Evolutionary conservation across 2,797 vertebrate genomes (phyloP).

Genomic region (Cynodonichthys magdalenae): DNA sequence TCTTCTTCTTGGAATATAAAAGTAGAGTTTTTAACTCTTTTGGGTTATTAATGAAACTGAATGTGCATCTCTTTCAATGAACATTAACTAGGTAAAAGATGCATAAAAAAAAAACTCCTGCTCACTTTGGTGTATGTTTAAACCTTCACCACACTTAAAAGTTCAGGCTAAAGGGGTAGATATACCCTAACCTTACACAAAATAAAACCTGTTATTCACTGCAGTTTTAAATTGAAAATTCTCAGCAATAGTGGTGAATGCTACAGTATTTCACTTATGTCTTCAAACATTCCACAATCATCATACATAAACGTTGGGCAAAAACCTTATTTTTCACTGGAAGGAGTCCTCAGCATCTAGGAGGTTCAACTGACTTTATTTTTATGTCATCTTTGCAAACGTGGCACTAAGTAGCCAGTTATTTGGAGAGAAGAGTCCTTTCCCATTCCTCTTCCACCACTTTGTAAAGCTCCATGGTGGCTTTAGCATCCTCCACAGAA

Average conservation of each 20-base stretch:
- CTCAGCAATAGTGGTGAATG: neutral
- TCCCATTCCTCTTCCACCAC: slow-evolving; percentile 90
- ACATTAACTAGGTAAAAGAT: neutral
- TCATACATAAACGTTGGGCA: neutral
- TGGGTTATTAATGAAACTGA: neutral
- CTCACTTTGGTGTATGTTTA: neutral
- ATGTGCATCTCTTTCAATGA: neutral
- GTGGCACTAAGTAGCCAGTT: neutral
- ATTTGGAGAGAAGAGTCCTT: slow-evolving; percentile 63
- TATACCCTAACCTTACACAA: no score
- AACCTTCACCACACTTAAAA: neutral
- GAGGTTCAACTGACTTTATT: slow-evolving; percentile 3
- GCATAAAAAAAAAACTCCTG: neutral
- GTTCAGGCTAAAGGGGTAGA: no score
- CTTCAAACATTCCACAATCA: neutral
- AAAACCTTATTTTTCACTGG: neutral
- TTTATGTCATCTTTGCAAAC: neutral
- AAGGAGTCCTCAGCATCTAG: neutral
- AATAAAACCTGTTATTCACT: neutral
- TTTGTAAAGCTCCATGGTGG: slow-evolving; percentile 95
- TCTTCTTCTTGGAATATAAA: neutral
- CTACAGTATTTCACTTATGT: neutral
- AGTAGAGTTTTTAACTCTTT: neutral
- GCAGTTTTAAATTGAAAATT: neutral
- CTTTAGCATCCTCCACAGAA: slow-evolving; percentile 91